Evolutionary conservation across 2,113 vertebrate genomes (phyloP).

Genomic region (Setophaga coronata): DNA sequence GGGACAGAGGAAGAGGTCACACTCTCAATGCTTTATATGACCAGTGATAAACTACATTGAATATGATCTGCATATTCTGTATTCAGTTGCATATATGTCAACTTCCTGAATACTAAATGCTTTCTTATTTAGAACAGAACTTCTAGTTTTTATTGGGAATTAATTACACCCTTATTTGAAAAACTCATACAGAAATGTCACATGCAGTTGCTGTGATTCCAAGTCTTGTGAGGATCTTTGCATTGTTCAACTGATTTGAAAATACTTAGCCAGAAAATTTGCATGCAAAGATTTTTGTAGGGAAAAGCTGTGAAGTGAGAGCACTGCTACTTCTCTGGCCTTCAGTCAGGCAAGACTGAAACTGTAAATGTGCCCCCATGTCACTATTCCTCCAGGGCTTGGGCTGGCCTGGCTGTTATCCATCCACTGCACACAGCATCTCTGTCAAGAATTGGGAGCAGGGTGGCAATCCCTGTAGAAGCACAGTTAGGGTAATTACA

Average conservation of each 20-base stretch:
- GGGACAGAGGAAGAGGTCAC: neutral
- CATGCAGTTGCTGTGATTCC: neutral
- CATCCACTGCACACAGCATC: neutral
- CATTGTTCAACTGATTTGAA: neutral
- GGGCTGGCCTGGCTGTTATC: neutral
- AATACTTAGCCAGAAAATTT: neutral
- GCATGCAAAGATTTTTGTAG: neutral
- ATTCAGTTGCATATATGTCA: neutral
- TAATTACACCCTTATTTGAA: neutral
- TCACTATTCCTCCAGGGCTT: neutral
- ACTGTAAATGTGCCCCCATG: neutral
- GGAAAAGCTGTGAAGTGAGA: neutral
- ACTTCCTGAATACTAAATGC: neutral
- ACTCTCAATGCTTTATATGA: neutral
- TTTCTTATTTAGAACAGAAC: neutral
- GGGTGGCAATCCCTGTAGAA: neutral
- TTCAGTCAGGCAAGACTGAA: neutral
- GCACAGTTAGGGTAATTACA: neutral
- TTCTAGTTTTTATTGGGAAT: neutral
- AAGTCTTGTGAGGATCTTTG: neutral
- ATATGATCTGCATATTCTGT: neutral
- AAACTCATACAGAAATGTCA: neutral
- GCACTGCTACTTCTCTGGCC: neutral
- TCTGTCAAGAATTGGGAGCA: neutral
- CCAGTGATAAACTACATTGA: neutral